A percentile compares a stretch with the other conserved stretches of the same genome.
Conservation (phyloP, 2,113 vertebrate species). For the Anoplopoma fimbria region DNA sequence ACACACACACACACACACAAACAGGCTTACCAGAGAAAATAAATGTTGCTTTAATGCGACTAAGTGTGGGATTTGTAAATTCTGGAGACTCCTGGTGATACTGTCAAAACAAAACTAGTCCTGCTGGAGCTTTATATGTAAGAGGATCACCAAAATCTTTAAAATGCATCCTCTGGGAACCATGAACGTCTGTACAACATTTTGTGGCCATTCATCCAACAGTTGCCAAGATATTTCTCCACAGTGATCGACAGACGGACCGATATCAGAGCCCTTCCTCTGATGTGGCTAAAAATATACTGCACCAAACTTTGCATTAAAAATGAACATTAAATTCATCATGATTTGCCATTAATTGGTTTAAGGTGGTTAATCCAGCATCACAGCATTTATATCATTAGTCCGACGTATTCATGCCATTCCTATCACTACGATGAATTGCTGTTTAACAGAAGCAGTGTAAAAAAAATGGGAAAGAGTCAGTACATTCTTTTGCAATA, state of each 20-base stretch:
- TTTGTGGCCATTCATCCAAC: too few species aligned
- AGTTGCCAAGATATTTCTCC: neutral
- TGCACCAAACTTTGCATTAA: too few species aligned
- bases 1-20: neutral
- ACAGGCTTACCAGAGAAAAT: neutral
- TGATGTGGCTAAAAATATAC: neutral
- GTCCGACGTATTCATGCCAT: too few species aligned
- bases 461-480: too few species aligned
- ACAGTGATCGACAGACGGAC: neutral
- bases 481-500: neutral
- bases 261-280: neutral
- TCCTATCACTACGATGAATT: neutral
- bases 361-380: neutral
- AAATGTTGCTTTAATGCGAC: neutral
- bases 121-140: neutral
- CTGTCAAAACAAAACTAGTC: neutral
- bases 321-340: too few species aligned
- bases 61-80: neutral
- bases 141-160: too few species aligned
- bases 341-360: too few species aligned
- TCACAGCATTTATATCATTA: neutral
- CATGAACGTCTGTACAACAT: neutral
- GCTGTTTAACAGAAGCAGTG: too few species aligned
- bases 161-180: neutral
- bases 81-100: neutral